Conservation (phyloP, 1,140 invertebrate genomes). For the Telenomus remus region DNA sequence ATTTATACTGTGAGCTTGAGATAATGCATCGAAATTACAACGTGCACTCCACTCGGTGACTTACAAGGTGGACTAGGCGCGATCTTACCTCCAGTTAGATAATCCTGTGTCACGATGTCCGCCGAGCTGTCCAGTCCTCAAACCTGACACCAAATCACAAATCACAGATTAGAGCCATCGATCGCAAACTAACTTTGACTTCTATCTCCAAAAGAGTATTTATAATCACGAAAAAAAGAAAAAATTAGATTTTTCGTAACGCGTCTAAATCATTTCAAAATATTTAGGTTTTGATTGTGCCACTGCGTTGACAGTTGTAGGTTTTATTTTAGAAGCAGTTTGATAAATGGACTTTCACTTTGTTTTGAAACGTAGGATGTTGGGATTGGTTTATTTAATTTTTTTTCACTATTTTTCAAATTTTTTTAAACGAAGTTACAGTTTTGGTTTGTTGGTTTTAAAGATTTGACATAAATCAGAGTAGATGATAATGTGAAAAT, state of each 20-base stretch:
- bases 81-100: constrained; percentile 44
- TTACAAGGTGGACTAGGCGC: constrained; percentile 2
- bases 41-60: constrained; percentile 4
- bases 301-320: too few relatives aligned
- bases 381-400: too few relatives aligned
- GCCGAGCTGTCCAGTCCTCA: constrained; percentile 16
- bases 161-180: constrained; percentile 15
- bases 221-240: not conserved
- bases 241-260: not conserved
- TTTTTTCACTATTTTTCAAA: too few relatives aligned
- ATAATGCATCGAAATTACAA: constrained; percentile 31
- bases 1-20: constrained; percentile 20
- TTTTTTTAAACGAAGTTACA: too few relatives aligned
- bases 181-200: constrained; percentile 42
- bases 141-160: constrained; percentile 46
- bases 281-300: too few relatives aligned
- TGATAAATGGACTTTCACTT: too few relatives aligned
- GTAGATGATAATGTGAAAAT: too few relatives aligned
- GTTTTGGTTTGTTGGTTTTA: too few relatives aligned
- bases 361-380: too few relatives aligned
- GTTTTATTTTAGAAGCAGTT: too few relatives aligned
- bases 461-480: too few relatives aligned
- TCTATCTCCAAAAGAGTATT: constrained; percentile 9
- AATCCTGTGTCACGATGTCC: constrained; percentile 25
- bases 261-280: not conserved